Evolutionary conservation across 2,113 vertebrate species (phyloP).

Genomic region (Melanerpes aurifrons): DNA sequence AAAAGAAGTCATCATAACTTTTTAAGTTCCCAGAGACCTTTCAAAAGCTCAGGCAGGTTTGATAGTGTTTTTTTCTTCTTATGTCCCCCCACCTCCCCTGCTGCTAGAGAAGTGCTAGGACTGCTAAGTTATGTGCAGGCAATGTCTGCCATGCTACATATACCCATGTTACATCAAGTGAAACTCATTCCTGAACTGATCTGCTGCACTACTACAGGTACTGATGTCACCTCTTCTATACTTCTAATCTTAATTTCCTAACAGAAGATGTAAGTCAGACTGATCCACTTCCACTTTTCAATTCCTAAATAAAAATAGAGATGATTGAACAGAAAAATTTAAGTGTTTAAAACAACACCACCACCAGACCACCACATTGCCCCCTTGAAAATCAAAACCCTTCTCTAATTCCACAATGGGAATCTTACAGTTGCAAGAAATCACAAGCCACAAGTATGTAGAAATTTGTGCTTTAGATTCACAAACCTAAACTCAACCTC

Average conservation of each 20-base stretch:
- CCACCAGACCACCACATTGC: neutral
- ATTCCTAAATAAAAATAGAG: neutral
- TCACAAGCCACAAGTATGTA: accelerated
- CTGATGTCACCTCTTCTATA: neutral
- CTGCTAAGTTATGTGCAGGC: neutral
- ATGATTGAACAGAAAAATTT: neutral
- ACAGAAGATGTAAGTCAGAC: neutral
- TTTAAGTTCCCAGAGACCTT: neutral
- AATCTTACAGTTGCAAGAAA: neutral
- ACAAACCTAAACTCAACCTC: neutral
- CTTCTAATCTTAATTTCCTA: neutral
- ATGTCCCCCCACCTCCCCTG: too few species aligned
- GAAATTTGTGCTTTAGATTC: neutral
- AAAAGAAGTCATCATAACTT: neutral
- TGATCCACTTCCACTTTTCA: neutral
- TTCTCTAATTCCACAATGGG: neutral
- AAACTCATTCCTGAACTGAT: neutral
- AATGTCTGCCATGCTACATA: neutral
- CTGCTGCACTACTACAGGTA: neutral
- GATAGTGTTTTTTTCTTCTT: neutral
- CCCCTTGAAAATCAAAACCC: neutral
- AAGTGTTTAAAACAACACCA: neutral
- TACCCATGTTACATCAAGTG: neutral
- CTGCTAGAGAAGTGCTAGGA: neutral
- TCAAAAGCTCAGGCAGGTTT: neutral